These are phyloP conservation scores for Daphoenositta chrysoptera DNA, from an alignment of 2,113 vertebrate species.

Conservation along the genomic window DNA sequence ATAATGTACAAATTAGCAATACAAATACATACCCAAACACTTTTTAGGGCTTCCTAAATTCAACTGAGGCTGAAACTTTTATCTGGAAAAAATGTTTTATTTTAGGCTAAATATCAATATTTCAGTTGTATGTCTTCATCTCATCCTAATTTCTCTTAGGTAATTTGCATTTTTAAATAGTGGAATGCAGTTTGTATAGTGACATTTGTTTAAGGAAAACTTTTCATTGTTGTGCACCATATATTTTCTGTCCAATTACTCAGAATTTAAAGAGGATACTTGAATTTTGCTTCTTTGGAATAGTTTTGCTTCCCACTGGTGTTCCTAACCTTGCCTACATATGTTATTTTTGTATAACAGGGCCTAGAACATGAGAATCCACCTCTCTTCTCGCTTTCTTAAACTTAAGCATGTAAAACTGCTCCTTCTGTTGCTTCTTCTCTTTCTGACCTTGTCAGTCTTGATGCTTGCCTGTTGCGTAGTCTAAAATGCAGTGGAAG, in stretches of 20 bases:
- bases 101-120: not conserved
- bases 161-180: not conserved
- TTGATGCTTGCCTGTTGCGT: not conserved
- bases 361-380: not conserved
- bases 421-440: not conserved
- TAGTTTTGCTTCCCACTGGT: not conserved
- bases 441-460: not conserved
- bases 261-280: not conserved
- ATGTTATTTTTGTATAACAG: not conserved
- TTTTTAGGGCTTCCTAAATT: not conserved
- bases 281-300: not conserved
- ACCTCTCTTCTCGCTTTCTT: not conserved
- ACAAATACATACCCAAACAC: not conserved
- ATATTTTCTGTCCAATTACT: not conserved
- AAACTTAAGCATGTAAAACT: not conserved
- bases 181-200: not conserved
- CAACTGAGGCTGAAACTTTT: not conserved
- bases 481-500: not conserved
- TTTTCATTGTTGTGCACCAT: not conserved
- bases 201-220: not conserved
- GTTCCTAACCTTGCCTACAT: not conserved
- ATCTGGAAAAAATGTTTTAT: not conserved
- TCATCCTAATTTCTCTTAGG: not conserved
- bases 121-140: not conserved
- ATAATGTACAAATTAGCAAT: not conserved